Evolutionary conservation across 2,797 vertebrate species (phyloP).

Genomic region (Ptychobarbus kaznakovi): DNA sequence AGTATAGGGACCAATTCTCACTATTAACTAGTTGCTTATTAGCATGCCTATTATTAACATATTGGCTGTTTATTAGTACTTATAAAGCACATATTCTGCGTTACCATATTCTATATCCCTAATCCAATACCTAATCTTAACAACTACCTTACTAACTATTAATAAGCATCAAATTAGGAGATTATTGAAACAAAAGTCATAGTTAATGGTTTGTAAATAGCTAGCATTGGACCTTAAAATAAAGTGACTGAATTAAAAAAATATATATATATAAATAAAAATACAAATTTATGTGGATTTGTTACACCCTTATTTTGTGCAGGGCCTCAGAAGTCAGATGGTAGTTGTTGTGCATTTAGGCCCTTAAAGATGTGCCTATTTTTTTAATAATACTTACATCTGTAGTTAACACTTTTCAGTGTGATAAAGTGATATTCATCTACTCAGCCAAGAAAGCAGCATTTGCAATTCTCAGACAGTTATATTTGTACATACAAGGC

Average conservation of each 20-base stretch:
- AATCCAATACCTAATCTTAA: neutral
- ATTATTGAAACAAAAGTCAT: neutral
- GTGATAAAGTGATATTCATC: neutral
- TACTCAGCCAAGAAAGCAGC: neutral
- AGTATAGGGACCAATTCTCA: neutral
- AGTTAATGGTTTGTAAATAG: neutral
- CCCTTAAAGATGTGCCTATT: neutral
- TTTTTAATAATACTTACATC: neutral
- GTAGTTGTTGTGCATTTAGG: neutral
- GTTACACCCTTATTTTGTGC: no score
- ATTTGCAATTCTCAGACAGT: neutral
- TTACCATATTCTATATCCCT: neutral
- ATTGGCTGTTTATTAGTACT: neutral
- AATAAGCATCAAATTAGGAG: neutral
- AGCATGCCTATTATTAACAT: neutral
- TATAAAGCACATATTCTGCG: neutral
- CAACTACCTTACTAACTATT: neutral
- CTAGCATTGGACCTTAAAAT: neutral
- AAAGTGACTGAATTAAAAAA: no score
- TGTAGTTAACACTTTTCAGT: neutral
- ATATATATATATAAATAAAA: no score
- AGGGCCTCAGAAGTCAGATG: neutral
- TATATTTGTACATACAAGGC: slow-evolving; percentile 14
- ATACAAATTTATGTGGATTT: neutral
- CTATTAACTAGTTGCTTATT: neutral